Conservation (phyloP, 2,888 invertebrate species). For the Torymus auratus region DNA sequence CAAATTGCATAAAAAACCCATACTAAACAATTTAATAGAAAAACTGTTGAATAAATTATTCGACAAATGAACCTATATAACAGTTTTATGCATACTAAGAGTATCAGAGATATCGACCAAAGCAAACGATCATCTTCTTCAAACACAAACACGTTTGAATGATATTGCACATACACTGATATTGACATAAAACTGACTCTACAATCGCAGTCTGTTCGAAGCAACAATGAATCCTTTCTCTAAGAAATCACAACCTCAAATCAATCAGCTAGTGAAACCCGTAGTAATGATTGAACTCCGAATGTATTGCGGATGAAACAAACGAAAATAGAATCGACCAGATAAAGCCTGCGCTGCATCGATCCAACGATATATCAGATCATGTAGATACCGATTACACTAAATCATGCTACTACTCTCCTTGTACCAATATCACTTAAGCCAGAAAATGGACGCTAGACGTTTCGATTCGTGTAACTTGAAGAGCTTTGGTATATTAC, state of each 20-base stretch:
- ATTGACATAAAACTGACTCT: constrained; percentile 11
- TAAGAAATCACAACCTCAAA: constrained; percentile 2
- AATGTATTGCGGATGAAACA: neutral
- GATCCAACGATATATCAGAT: neutral
- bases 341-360: no score
- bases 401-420: neutral
- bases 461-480: no score
- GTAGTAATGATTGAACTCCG: neutral
- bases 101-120: neutral
- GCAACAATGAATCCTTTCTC: constrained; percentile 12
- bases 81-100: no score
- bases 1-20: no score
- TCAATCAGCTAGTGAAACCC: neutral
- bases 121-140: constrained; percentile 12
- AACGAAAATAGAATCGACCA: no score
- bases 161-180: constrained; percentile 8
- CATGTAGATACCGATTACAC: neutral
- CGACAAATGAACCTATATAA: no score
- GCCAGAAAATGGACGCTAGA: no score
- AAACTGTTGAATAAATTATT: no score
- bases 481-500: no score
- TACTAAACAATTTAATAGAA: no score
- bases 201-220: neutral
- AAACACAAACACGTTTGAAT: constrained; percentile 15
- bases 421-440: no score